A percentile compares a stretch with the other conserved stretches of the same genome.
phyloP scores from a whole-genome alignment of 2,888 invertebrate genomes.

The Drosophila yooni region DNA sequence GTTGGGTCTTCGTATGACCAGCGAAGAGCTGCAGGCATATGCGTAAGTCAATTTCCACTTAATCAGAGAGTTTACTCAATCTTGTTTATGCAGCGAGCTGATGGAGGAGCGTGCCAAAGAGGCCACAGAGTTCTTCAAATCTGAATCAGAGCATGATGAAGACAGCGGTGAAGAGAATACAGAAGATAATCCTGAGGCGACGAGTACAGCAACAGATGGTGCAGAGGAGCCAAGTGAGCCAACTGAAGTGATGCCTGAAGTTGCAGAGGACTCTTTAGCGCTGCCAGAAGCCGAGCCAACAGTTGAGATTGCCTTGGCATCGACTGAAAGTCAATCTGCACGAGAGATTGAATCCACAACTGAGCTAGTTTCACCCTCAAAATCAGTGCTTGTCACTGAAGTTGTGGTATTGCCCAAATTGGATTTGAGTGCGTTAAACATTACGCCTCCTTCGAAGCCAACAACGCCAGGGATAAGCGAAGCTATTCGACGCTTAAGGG shows the following conservation, averaged over 20 bases:
- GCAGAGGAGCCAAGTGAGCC: background rate
- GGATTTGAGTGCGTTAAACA: slow-evolving; percentile 67
- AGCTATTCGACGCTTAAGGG: slow-evolving; percentile 66
- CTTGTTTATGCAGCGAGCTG: slow-evolving; percentile 86
- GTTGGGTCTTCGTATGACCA: slow-evolving; percentile 88
- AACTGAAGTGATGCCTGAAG: background rate
- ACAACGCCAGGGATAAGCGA: slow-evolving; percentile 62
- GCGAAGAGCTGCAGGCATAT: slow-evolving; percentile 88
- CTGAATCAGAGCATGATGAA: slow-evolving; percentile 86
- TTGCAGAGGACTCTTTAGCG: background rate
- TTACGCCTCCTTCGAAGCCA: slow-evolving; percentile 59
- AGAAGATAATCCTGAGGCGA: slow-evolving; percentile 34
- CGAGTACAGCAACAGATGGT: slow-evolving; percentile 1
- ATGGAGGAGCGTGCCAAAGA: slow-evolving; percentile 91
- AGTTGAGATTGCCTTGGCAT: background rate
- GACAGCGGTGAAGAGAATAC: slow-evolving; percentile 41
- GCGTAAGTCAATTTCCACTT: slow-evolving; percentile 85
- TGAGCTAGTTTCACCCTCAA: slow-evolving; percentile 32
- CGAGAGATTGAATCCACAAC: background rate
- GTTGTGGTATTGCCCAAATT: slow-evolving; percentile 76
- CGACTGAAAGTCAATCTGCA: background rate
- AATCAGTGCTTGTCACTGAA: slow-evolving; percentile 57
- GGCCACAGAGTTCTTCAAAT: slow-evolving; percentile 91
- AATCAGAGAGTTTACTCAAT: background rate
- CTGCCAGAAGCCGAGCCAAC: slow-evolving; percentile 2